Conservation (phyloP, 2,888 invertebrate species). For the Harpalus rubripes region DNA sequence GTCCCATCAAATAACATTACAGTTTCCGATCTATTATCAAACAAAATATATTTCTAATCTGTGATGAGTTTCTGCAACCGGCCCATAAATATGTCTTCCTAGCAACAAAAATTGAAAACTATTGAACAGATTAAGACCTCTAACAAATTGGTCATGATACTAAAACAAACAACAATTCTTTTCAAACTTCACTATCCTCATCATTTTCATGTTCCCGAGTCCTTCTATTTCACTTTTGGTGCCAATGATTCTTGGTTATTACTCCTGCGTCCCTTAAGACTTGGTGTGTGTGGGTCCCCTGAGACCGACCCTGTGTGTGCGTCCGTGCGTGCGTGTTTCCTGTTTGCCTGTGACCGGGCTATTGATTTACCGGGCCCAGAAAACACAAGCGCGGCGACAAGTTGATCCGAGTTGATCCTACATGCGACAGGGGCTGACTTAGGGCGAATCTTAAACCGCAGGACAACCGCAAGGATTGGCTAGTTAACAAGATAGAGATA, state of each 20-base stretch:
- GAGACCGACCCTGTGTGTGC: constrained; percentile 33
- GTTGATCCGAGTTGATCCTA: constrained; percentile 63
- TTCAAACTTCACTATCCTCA: too few species aligned
- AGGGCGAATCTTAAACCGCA: background rate
- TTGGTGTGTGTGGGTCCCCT: constrained; percentile 15
- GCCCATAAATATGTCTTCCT: too few species aligned
- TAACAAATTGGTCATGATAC: too few species aligned
- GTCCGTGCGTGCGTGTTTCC: constrained; percentile 63
- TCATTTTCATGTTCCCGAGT: background rate
- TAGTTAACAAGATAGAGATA: too few species aligned
- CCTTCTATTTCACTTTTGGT: background rate
- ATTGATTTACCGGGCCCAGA: constrained; percentile 66
- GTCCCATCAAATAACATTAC: too few species aligned
- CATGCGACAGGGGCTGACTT: constrained; percentile 19
- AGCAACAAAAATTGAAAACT: too few species aligned
- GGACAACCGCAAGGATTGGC: too few species aligned
- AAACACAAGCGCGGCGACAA: constrained; percentile 66
- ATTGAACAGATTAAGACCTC: too few species aligned
- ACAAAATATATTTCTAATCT: too few species aligned
- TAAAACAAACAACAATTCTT: too few species aligned
- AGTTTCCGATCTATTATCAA: too few species aligned
- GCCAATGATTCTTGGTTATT: background rate
- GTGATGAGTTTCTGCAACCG: too few species aligned
- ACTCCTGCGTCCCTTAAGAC: background rate
- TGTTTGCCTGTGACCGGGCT: constrained; percentile 65